Base-by-base conservation (phyloP, 2,113 vertebrate genomes). In the Cryptomyrus ogoouensis region DNA sequence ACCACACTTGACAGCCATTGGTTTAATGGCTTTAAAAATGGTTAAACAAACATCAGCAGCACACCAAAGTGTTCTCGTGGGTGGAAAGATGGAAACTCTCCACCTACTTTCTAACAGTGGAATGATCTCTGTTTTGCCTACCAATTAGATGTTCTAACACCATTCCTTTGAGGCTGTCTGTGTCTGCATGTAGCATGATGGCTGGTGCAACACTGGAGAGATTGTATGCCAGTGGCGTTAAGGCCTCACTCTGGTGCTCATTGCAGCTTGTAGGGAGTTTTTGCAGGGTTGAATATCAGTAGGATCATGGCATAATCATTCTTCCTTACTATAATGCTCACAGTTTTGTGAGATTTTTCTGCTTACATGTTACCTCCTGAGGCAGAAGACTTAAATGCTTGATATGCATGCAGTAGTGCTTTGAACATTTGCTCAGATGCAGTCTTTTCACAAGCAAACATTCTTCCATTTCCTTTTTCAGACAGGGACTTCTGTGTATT, bases 141-240 rank as follows among this genome's bases (percentile, higher is more conserved):
- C 50, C 35, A 42, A 8, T 44, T 31, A 44, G 31, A 58, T 89
- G 35, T 62, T 42, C 42, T 31, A 21, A 47, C n/a, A 8, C 31
- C 88, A 12, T 31, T 46, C n/a, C 53, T 39, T 46, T 42, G 17
- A 35, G n/a, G 80, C 53, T 46, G 31, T 74, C 62, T 35, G 84
- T 62, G 10, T 31, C 49, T 88, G 89, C 89, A 90, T 88, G 89
- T 13, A 42, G 89, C 89, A 90, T 90, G 89, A 31, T 12, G 31
- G 27, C 85, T 58, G 39, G 46, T 50, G 9, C 44, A n/a, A 9
- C 39, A 5, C 19, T 19, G 15, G 39, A 42, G 47, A 53, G n/a
- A 31, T n/a, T 44, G 6, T 39, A 15, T 5, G 12, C 3, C 27
- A 35, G 35, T n/a, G 42, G n/a, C 0, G 1, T 58, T 39, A 31